A percentile compares a stretch with the other conserved stretches of the same genome.
These are phyloP conservation scores for Lypha dubia DNA, from an alignment of 2,888 invertebrate species.

Conservation along the genomic window DNA sequence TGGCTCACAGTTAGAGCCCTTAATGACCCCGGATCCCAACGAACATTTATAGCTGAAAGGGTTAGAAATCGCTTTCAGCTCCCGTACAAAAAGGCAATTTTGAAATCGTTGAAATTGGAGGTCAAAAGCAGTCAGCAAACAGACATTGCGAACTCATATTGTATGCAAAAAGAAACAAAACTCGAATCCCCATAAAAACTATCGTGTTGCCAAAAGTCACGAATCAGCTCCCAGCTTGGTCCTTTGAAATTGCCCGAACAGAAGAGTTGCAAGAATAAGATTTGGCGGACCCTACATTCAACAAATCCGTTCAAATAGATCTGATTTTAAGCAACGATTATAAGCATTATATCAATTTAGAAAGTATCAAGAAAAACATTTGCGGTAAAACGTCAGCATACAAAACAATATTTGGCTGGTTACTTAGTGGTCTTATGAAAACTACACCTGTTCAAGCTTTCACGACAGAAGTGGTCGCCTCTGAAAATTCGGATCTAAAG, in stretches of 20 bases:
- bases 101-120: too few species aligned
- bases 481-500: too few species aligned
- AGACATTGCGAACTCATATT: neutral
- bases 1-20: too few species aligned
- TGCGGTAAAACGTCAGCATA: slow-evolving; percentile 5
- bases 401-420: neutral
- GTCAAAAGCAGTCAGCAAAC: neutral
- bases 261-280: neutral
- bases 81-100: too few species aligned
- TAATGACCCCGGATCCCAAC: too few species aligned
- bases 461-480: neutral
- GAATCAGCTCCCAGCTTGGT: neutral
- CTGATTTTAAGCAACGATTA: neutral
- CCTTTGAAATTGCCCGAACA: too few species aligned
- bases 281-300: neutral
- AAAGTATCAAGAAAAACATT: too few species aligned
- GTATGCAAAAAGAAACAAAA: neutral
- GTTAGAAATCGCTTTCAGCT: too few species aligned
- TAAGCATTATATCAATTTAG: neutral
- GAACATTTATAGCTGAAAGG: too few species aligned
- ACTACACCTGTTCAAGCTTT: neutral
- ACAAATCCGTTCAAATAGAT: neutral
- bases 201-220: slow-evolving; percentile 18
- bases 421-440: neutral
- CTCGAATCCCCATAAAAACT: neutral